phyloP scores from a whole-genome alignment of 2,113 vertebrate species.

The Phodopus roborovskii region DNA sequence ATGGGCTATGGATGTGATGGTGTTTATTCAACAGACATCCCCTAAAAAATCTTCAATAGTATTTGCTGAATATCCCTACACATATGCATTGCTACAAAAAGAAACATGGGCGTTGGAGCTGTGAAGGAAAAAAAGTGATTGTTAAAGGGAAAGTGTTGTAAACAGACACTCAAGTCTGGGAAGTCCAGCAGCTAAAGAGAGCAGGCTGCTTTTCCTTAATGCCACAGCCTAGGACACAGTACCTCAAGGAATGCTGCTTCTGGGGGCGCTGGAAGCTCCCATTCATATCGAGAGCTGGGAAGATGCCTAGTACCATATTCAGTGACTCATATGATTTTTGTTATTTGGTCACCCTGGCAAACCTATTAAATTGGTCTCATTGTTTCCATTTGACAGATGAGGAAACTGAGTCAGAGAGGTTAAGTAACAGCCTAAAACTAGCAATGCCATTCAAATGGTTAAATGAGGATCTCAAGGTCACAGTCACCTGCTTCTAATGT shows the following conservation, averaged over 20 bases:
- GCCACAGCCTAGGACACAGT: neutral
- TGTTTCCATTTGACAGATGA: neutral
- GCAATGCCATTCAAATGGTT: neutral
- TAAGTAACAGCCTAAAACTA: neutral
- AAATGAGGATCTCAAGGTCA: neutral
- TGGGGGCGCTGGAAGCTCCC: neutral
- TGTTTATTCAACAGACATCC: constrained; percentile 11
- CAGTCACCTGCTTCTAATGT: neutral
- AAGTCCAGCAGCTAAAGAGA: neutral
- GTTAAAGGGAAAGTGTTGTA: neutral
- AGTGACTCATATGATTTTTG: neutral
- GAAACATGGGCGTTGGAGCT: neutral
- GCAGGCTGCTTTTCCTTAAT: neutral
- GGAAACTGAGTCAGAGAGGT: constrained; percentile 23
- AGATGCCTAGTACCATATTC: neutral
- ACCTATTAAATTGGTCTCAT: neutral
- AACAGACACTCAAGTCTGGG: neutral
- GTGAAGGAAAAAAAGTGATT: too few relatives aligned
- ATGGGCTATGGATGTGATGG: neutral
- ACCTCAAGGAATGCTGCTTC: neutral
- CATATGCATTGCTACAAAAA: neutral
- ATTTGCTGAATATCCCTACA: neutral
- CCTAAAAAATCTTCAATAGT: neutral
- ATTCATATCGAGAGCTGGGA: neutral
- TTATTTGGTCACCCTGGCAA: neutral